Evolutionary conservation across 2,888 invertebrate species (phyloP), one percentile per base, ranked within the genome.

Genomic region (Cheilosia vulpina): DNA sequence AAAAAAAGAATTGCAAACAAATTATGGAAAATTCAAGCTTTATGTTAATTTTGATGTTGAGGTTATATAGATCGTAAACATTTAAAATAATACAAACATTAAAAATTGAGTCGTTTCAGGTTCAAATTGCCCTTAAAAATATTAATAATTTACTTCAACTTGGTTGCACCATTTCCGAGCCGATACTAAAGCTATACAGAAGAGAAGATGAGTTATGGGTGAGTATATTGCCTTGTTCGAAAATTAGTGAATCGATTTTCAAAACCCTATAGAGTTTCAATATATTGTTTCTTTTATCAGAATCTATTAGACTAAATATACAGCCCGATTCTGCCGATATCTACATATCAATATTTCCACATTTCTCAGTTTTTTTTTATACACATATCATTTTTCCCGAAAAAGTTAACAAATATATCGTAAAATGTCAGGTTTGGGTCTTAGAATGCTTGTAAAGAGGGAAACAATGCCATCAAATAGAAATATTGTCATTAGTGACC

Each of bases 71-170:
- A 19, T 24, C 24, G 0, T 9, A 15, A n/a, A n/a, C n/a, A n/a
- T n/a, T n/a, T 13, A 13, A 13, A 38, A 13, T 38, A 17, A 15
- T 34, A 1, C 13, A 31, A 58, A 52, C 17, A 3, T 31, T 50
- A 3, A 7, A 47, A 24, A 43, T 17, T n/a, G 0, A 53, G 2
- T 38, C 2, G 9, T 76, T 90, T 52, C 90, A 96, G 95, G 93
- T 98, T 50, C 94, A 94, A 53, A 94, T 95, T 87, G 93, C 96
- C 17, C 91, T 98, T n/a, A 94, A 96, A 68, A 98, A 98, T 93
- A 96, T 96, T 41, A 95, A 96, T 76, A 97, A 97, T 89, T 93
- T 97, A 93, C 94, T 94, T 69, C 93, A 95, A 83, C 93, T 96
- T 88, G 94, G 94, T 0, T 94, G 94, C 78, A 93, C 94, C 27